Evolutionary conservation across 2,888 invertebrate species (phyloP).

Genomic region (Linnaemya tessellans): DNA sequence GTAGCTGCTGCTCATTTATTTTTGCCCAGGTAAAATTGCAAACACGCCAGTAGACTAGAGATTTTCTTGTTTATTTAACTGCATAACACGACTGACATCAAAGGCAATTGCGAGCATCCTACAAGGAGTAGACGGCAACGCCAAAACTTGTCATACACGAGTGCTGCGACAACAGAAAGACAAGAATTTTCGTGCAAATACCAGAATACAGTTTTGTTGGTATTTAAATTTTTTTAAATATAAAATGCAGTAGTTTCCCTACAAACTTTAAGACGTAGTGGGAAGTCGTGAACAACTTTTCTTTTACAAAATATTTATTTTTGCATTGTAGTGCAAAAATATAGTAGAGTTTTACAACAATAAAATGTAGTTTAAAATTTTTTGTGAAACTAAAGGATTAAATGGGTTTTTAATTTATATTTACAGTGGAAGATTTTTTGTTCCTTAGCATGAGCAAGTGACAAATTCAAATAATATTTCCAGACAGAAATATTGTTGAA

Average conservation of each 20-base stretch:
- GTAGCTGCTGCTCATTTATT: constrained; percentile 21
- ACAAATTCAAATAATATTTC: too few species aligned
- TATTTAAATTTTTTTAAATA: too few species aligned
- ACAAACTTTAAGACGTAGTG: too few species aligned
- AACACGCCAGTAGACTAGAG: not conserved
- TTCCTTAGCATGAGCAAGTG: too few species aligned
- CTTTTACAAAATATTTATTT: too few species aligned
- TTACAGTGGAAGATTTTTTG: not conserved
- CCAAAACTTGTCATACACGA: too few species aligned
- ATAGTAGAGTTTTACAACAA: not conserved
- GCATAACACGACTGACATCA: not conserved
- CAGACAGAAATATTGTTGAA: too few species aligned
- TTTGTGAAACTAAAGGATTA: not conserved
- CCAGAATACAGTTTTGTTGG: too few species aligned
- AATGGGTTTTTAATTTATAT: not conserved
- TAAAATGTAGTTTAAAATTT: constrained; percentile 1
- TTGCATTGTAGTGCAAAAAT: too few species aligned
- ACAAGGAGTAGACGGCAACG: not conserved
- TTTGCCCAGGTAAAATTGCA: constrained; percentile 23
- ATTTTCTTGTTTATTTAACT: constrained; percentile 38
- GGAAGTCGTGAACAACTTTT: not conserved
- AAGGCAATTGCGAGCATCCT: not conserved
- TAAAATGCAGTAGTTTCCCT: too few species aligned
- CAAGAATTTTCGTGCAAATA: not conserved
- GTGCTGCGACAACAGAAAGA: not conserved